Evolutionary conservation across 2,888 invertebrate genomes (phyloP).

Genomic region (Aphidius colemani): DNA sequence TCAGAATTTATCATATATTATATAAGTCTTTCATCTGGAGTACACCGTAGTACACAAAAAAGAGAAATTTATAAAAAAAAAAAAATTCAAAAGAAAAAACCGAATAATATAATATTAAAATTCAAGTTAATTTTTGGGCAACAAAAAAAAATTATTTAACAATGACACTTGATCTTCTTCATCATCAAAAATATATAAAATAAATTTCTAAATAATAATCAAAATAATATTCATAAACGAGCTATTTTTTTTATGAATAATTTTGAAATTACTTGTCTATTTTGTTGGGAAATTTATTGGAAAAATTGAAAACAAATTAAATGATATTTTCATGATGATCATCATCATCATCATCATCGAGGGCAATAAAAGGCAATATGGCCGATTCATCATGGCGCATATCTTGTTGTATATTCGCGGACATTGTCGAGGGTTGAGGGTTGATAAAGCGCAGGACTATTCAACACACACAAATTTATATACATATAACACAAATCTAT

Average conservation of each 20-base stretch:
- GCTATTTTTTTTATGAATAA: too few species aligned
- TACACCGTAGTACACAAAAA: conserved; percentile 33
- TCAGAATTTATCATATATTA: conserved; percentile 48
- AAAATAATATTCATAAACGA: too few species aligned
- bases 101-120: too few species aligned
- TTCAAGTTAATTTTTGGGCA: too few species aligned
- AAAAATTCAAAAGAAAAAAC: too few species aligned
- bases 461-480: too few species aligned
- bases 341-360: conserved; percentile 12
- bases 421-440: conserved; percentile 34
- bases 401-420: conserved; percentile 31
- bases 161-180: too few species aligned
- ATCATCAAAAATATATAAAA: too few species aligned
- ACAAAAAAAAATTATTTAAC: too few species aligned
- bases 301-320: conserved; percentile 7
- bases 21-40: conserved; percentile 37
- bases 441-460: conserved; percentile 41
- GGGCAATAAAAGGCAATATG: conserved; percentile 49
- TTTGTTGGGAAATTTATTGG: neutral
- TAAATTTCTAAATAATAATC: too few species aligned
- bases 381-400: conserved; percentile 57
- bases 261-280: too few species aligned
- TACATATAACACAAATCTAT: too few species aligned
- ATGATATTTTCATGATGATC: neutral
- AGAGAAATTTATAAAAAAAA: conserved; percentile 24